Evolutionary conservation across 2,888 invertebrate species (phyloP), one percentile per base, ranked within the genome.

Genomic region (Unio delphinus): DNA sequence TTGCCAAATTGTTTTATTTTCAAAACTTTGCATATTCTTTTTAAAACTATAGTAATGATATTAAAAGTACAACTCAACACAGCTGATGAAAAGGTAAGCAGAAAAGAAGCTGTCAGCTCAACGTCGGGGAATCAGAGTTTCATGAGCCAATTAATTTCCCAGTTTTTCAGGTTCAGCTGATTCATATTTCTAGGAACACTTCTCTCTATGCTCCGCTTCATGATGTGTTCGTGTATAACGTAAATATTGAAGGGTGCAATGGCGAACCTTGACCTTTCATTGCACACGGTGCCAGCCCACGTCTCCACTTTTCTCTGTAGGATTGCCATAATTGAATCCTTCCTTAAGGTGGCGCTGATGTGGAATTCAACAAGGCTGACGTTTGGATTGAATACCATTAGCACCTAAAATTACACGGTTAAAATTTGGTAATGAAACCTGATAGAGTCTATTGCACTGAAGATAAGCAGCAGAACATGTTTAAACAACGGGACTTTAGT

Each of bases 101-200:
- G 45, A 11, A 45, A 45, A 15, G 45, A 45, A 45, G 15, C 0
- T 45, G 45, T 45, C 45, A 11, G 45, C 2, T 3, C 11, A 45
- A 45, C 34, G 11, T 45, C 45, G 45, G 15, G 45, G 2, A 45
- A 45, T 45, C 45, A 45, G 15, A 45, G 45, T 59, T 70, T 75
- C 62, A 71, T 62, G 23, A 76, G 61, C 76, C 76, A 76, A 4
- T 73, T 67, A 17, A 66, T 55, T 59, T 76, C 76, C 73, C 76
- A 72, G 67, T 76, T 59, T 45, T 68, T 56, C 15, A 73, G 60
- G 15, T 55, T 54, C 57, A 56, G 55, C 61, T 70, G 61, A 30
- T 61, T 65, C 30, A 58, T 55, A 63, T 76, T 76, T 26, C 73
- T 59, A 56, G 65, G 62, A 20, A 67, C 23, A 61, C 74, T 74